phyloP scores from a whole-genome alignment of 2,888 invertebrate species.

The Dinocampus coccinellae region DNA sequence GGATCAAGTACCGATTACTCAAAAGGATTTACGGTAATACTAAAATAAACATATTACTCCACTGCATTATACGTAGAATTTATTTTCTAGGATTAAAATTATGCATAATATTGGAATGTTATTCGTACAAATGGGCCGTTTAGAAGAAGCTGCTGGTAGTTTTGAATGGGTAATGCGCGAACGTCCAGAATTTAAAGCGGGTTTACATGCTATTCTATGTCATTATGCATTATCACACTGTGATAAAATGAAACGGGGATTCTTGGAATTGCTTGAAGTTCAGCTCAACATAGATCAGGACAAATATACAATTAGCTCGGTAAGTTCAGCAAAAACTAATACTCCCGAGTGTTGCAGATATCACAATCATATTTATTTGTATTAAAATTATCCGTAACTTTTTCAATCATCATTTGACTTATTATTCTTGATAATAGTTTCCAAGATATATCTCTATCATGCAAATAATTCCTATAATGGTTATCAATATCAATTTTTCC shows the following conservation, averaged over 20 bases:
- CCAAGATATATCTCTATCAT: neutral
- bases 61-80: neutral
- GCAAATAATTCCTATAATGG: neutral
- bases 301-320: slow-evolving; percentile 63
- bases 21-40: slow-evolving; percentile 87
- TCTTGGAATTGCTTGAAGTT: slow-evolving; percentile 89
- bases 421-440: neutral
- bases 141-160: slow-evolving; percentile 94
- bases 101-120: slow-evolving; percentile 98
- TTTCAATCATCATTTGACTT: neutral
- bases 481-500: neutral
- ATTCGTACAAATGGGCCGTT: slow-evolving; percentile 95
- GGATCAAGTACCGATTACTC: slow-evolving; percentile 94
- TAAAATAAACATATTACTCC: neutral
- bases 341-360: neutral
- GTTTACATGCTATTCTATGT: slow-evolving; percentile 90
- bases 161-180: slow-evolving; percentile 99
- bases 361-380: slow-evolving; percentile 21
- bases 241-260: slow-evolving; percentile 94
- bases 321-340: slow-evolving; percentile 49
- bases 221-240: slow-evolving; percentile 91
- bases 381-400: slow-evolving; percentile 17
- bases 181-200: slow-evolving; percentile 87
- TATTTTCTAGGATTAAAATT: slow-evolving; percentile 83
- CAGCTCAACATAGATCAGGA: slow-evolving; percentile 87